Conservation (phyloP, 2,797 vertebrate species). For the Cossypha niveicapilla region DNA sequence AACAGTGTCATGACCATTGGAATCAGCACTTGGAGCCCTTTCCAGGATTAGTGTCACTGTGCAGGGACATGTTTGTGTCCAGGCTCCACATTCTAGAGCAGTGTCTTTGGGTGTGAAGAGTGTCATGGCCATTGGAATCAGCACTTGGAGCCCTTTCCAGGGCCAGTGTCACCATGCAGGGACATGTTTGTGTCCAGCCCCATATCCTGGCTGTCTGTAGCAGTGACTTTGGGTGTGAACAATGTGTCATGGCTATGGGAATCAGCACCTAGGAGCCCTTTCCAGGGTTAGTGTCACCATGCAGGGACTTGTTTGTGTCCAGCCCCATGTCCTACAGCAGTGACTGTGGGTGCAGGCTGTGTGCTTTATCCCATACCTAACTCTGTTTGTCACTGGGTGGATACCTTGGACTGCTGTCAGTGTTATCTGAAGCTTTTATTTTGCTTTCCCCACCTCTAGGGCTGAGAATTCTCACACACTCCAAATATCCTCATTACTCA, state of each 20-base stretch:
- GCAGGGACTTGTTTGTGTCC: not conserved
- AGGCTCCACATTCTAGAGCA: accelerated
- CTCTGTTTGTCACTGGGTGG: conserved; percentile 14
- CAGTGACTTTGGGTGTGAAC: too few relatives aligned
- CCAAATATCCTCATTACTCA: not conserved
- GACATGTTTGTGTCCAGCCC: not conserved
- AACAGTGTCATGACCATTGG: not conserved
- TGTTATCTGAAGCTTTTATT: conserved; percentile 3
- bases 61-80: not conserved
- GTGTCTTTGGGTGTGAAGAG: not conserved
- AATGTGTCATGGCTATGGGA: too few relatives aligned
- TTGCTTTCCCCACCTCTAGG: not conserved
- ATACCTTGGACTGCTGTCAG: not conserved
- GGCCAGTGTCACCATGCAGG: too few relatives aligned
- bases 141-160: too few relatives aligned
- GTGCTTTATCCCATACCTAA: not conserved
- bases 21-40: too few relatives aligned
- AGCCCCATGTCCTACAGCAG: not conserved
- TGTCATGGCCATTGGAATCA: not conserved
- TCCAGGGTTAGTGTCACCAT: too few relatives aligned
- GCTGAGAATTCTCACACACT: not conserved
- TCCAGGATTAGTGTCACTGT: accelerated
- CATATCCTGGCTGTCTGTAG: too few relatives aligned
- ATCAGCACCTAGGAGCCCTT: too few relatives aligned
- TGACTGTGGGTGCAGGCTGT: not conserved